These are phyloP conservation scores for Auanema sp. DNA, from an alignment of 2,888 invertebrate species.

Conservation along the genomic window DNA sequence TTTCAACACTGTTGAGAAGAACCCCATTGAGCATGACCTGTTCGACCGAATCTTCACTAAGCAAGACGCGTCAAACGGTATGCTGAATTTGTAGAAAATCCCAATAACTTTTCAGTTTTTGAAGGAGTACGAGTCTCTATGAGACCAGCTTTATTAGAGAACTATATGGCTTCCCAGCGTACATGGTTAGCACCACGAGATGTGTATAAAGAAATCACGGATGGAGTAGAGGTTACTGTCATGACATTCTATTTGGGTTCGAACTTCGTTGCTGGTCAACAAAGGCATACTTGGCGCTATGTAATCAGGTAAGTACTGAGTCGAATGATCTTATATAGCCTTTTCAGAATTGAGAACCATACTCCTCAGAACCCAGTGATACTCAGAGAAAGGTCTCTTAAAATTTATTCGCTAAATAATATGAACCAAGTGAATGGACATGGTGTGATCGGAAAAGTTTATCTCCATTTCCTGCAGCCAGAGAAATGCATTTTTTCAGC, in stretches of 20 bases:
- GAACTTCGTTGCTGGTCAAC: slow-evolving; percentile 57
- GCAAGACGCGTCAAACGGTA: slow-evolving; percentile 6
- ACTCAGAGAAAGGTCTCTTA: slow-evolving; percentile 41
- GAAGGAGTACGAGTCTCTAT: slow-evolving; percentile 21
- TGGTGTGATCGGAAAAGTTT: slow-evolving; percentile 46
- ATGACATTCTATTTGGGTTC: slow-evolving; percentile 92
- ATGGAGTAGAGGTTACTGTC: slow-evolving; percentile 91
- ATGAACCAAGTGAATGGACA: slow-evolving; percentile 51
- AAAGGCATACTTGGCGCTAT: slow-evolving; percentile 81
- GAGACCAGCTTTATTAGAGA: slow-evolving; percentile 39
- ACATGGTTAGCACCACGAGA: slow-evolving; percentile 48
- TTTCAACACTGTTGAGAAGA: slow-evolving; percentile 80
- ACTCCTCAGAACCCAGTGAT: slow-evolving; percentile 36
- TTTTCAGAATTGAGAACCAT: slow-evolving; percentile 35
- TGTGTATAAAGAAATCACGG: slow-evolving; percentile 82
- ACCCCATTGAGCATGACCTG: slow-evolving; percentile 87
- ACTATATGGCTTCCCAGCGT: slow-evolving; percentile 37
- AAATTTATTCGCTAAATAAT: slow-evolving; percentile 52
- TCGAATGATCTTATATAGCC: not conserved
- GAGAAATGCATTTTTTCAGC: slow-evolving; percentile 24
- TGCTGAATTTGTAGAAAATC: not conserved
- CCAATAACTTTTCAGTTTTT: not conserved
- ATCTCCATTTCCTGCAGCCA: not conserved
- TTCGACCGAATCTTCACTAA: slow-evolving; percentile 69
- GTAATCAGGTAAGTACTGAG: slow-evolving; percentile 80